A percentile compares a stretch with the other conserved stretches of the same genome.
Conservation (phyloP, 1,140 invertebrate species). For the Drosophila suzukii region DNA sequence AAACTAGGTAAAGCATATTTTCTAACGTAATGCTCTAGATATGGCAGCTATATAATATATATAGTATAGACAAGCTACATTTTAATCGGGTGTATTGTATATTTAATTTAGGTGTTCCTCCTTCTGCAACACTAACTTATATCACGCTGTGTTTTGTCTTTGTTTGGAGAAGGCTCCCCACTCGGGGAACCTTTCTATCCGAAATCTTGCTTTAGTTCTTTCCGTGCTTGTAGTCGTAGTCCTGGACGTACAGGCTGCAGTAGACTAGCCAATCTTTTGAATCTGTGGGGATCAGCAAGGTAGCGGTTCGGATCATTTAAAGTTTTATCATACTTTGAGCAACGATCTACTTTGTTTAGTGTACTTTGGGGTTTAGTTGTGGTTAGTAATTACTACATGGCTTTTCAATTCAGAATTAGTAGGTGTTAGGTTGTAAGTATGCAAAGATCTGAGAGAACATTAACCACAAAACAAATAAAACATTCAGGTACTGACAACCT, state of each 20-base stretch:
- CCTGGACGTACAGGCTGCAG: conserved; percentile 65
- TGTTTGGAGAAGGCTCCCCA: conserved; percentile 12
- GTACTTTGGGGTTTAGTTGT: conserved; percentile 7
- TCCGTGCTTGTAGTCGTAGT: conserved; percentile 38
- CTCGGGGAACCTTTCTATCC: conserved; percentile 1
- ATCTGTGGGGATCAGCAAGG: conserved; percentile 72
- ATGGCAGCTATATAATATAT: conserved; percentile 61
- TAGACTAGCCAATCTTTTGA: conserved; percentile 75
- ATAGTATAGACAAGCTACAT: conserved; percentile 23
- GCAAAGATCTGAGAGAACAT: conserved; percentile 11
- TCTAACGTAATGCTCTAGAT: conserved; percentile 44
- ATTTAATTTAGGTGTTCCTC: conserved; percentile 47
- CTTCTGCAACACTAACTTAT: conserved; percentile 54
- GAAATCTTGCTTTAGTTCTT: conserved; percentile 22
- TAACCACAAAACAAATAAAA: conserved; percentile 16
- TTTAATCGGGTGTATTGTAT: conserved; percentile 28
- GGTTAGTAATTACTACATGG: conserved; percentile 12
- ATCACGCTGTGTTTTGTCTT: conserved; percentile 63
- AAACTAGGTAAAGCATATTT: conserved; percentile 13
- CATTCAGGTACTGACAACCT: conserved; percentile 30
- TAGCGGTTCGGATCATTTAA: conserved; percentile 18
- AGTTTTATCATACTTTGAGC: conserved; percentile 31
- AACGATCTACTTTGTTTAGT: conserved; percentile 54
- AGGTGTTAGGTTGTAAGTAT: conserved; percentile 6
- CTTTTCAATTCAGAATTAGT: conserved; percentile 8